Evolutionary conservation across 2,888 invertebrate genomes (phyloP), one percentile per base, ranked within the genome.

Genomic region (Agrochola lota): DNA sequence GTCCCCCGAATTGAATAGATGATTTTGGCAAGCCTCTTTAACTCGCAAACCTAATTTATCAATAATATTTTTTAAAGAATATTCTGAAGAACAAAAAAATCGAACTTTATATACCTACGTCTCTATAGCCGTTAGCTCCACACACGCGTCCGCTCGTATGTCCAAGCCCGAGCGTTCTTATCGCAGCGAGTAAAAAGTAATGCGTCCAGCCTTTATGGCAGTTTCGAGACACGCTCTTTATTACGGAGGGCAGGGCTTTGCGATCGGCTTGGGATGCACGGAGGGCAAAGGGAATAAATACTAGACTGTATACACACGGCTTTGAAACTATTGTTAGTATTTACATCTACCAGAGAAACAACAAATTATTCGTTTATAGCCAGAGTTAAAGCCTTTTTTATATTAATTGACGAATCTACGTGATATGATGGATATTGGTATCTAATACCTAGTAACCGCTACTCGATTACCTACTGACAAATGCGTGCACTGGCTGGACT

Each of bases 221-320:
- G 95, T 95, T 95, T 94, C 94, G 96, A 94, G 96, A 95, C 96
- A 95, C 94, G 95, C 95, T 94, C 95, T 96, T 95, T 96, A 96
- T 96, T 96, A 94, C 94, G 87, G 92, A 94, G 95, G 96, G 95
- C 92, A 89, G 92, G 90, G 85, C 90, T 88, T 86, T 85, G 84
- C 57, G 12, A 7, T 26, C 77, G 83, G 91, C 67, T 83, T 40
- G 84, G 64, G 80, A 46, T 74, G 86, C 88, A 94, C 89, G 75
- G 89, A 74, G 93, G 49, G 85, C 69, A n/a, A 68, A 74, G 40
- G 8, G 35, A 59, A 60, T n/a, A 62, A 57, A 59, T n/a, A 59
- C 49, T n/a, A n/a, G n/a, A n/a, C n/a, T n/a, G n/a, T n/a, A n/a
- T 40, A 40, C 7, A 40, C 40, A 40, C 40, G 40, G 7, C 40